Evolutionary conservation across 2,797 vertebrate species (phyloP).

Genomic region (Enteromius thamalakanensis): DNA sequence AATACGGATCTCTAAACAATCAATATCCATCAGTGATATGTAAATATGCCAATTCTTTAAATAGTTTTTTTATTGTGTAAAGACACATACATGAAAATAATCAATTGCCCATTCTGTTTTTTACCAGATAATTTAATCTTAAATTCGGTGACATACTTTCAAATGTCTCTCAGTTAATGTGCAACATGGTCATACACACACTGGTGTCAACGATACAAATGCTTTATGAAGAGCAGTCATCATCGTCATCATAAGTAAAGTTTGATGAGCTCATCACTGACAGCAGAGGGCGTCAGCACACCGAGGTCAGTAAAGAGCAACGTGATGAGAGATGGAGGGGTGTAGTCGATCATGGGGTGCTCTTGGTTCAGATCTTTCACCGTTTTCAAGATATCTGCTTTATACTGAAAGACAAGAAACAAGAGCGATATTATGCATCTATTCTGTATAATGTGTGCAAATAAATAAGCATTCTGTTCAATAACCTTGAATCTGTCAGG

Average conservation of each 20-base stretch:
- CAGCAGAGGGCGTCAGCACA: conserved; percentile 92
- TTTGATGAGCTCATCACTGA: conserved; percentile 98
- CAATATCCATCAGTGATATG: neutral
- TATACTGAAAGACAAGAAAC: conserved; percentile 80
- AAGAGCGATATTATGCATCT: neutral
- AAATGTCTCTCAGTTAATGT: conserved; percentile 5
- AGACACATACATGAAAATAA: neutral
- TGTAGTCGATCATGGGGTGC: conserved; percentile 96
- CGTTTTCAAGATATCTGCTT: conserved; percentile 88
- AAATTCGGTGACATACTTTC: neutral
- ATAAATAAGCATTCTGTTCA: neutral
- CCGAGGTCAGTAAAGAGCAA: conserved; percentile 96
- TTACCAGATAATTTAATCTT: conserved; percentile 20
- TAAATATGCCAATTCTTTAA: neutral
- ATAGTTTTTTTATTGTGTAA: neutral
- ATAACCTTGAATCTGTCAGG: conserved; percentile 93
- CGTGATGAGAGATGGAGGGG: conserved; percentile 92
- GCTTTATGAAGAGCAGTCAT: neutral
- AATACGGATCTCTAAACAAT: neutral
- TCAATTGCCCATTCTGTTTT: neutral
- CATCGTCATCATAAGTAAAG: conserved; percentile 85
- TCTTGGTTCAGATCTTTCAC: conserved; percentile 83
- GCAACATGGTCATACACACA: neutral
- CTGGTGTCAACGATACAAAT: conserved; percentile 3
- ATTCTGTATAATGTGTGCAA: neutral